These are phyloP conservation scores for Sarcophaga peregrina DNA, from an alignment of 1,140 invertebrate species.

Conservation along the genomic window DNA sequence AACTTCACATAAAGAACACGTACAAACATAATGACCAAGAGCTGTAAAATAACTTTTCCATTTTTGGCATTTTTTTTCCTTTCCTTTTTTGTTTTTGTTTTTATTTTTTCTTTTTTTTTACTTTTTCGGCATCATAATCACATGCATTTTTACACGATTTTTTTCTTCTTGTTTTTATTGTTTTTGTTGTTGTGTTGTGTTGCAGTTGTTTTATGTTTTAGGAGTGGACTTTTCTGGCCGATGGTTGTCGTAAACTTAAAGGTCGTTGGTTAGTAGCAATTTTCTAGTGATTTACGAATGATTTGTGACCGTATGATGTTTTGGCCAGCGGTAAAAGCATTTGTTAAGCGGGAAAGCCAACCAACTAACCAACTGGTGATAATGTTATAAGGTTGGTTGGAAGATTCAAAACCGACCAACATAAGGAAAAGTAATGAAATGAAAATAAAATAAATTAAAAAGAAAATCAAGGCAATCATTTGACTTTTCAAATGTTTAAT, in stretches of 20 bases:
- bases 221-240: neutral
- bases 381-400: neutral
- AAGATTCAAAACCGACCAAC: neutral
- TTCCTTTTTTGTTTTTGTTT: too few relatives aligned
- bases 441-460: neutral
- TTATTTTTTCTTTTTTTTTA: neutral
- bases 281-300: slow-evolving; percentile 15
- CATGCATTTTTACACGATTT: slow-evolving; percentile 40
- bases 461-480: neutral
- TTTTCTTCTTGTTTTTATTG: neutral
- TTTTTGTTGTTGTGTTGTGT: neutral
- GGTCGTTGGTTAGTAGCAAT: slow-evolving; percentile 32
- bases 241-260: slow-evolving; percentile 18
- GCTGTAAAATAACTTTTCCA: slow-evolving; percentile 28
- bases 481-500: neutral
- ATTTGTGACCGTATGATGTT: slow-evolving; percentile 13
- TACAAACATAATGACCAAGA: slow-evolving; percentile 19
- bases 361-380: neutral
- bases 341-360: neutral
- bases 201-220: neutral
- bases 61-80: slow-evolving; percentile 37
- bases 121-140: slow-evolving; percentile 13
- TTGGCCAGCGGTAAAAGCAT: neutral
- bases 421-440: neutral
- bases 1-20: neutral